phyloP scores from a whole-genome alignment of 2,797 vertebrate genomes.

The Micropoecilia bifurca region DNA sequence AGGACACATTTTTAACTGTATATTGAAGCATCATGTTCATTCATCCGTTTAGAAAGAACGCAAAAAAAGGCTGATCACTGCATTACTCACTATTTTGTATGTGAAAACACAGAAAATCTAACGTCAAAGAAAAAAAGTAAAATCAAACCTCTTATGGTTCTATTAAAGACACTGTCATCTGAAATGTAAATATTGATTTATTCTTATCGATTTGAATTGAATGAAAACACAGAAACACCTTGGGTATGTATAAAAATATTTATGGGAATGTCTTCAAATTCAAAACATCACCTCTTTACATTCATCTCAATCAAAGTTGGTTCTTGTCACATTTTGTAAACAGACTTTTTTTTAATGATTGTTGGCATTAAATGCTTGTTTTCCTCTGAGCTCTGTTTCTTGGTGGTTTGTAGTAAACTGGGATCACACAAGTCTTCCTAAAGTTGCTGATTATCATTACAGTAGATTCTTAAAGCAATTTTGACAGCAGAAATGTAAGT shows the following conservation, averaged over 20 bases:
- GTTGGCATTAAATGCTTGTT: constrained; percentile 38
- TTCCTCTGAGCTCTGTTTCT: background rate
- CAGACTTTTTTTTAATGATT: constrained; percentile 30
- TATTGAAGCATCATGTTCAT: background rate
- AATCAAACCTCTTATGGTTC: background rate
- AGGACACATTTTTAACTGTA: background rate
- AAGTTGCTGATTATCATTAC: background rate
- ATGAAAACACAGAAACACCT: constrained; percentile 23
- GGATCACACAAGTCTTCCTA: background rate
- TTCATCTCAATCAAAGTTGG: constrained; percentile 57
- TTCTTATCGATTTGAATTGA: background rate
- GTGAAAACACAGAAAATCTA: background rate
- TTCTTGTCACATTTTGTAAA: constrained; percentile 35
- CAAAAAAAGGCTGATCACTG: background rate
- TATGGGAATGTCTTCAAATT: constrained; percentile 72
- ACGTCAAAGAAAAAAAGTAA: background rate
- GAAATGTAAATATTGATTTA: background rate
- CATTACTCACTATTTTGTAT: background rate
- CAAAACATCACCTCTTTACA: constrained; percentile 60
- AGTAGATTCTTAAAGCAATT: constrained; percentile 7
- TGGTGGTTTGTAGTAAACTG: constrained; percentile 4
- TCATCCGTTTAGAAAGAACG: background rate
- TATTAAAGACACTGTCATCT: background rate
- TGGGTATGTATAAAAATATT: constrained; percentile 75
- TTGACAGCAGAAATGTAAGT: background rate